A percentile compares a stretch with the other conserved stretches of the same genome.
These are phyloP conservation scores for Gymnoscopelus braueri DNA, from an alignment of 2,797 vertebrate genomes.

Conservation along the genomic window DNA sequence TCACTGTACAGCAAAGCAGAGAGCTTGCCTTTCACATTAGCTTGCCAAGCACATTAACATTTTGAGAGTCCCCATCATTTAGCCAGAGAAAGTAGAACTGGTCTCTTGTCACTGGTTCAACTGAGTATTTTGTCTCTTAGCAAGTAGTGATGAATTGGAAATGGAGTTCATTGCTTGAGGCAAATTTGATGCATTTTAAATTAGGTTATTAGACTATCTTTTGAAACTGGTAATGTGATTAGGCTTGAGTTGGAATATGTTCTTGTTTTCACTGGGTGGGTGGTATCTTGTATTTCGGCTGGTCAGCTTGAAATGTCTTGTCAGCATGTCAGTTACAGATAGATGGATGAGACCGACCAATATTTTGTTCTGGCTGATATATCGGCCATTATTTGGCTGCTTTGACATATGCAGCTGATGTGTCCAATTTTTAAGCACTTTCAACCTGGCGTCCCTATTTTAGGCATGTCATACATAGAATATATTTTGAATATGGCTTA, in stretches of 20 bases:
- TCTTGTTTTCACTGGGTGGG: not conserved
- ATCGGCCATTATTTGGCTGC: too few species aligned
- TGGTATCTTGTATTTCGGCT: not conserved
- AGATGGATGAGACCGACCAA: not conserved
- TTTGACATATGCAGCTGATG: too few species aligned
- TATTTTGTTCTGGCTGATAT: too few species aligned
- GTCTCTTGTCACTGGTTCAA: conserved; percentile 6
- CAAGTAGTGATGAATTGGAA: conserved; percentile 30
- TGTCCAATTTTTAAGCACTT: too few species aligned
- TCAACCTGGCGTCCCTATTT: too few species aligned
- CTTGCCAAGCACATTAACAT: conserved; percentile 21
- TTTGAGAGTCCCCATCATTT: conserved; percentile 24
- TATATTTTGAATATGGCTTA: too few species aligned
- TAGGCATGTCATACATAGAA: too few species aligned
- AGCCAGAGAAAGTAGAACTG: conserved; percentile 1
- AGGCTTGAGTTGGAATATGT: not conserved
- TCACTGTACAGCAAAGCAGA: conserved; percentile 14
- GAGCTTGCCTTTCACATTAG: not conserved
- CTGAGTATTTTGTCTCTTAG: conserved; percentile 12
- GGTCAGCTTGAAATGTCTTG: conserved; percentile 4
- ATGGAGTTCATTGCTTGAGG: not conserved
- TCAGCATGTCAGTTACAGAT: conserved; percentile 9
- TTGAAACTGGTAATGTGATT: not conserved
- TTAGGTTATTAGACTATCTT: not conserved
- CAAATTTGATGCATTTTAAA: conserved; percentile 27